Evolutionary conservation across 1,140 invertebrate species (phyloP), one percentile per base, ranked within the genome.

Genomic region (Onthophagus taurus): DNA sequence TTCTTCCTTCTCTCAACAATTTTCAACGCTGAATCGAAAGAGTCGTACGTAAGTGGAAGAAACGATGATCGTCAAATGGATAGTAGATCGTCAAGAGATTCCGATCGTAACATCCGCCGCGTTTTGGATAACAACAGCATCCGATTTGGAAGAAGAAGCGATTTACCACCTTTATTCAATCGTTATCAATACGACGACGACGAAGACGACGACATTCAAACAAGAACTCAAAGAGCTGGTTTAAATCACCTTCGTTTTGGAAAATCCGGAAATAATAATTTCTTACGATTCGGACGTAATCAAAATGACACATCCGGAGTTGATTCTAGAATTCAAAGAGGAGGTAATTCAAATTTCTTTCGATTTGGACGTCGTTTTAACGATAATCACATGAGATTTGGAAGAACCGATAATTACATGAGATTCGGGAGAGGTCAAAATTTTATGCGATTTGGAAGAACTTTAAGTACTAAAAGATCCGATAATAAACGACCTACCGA

Each of bases 211-310:
- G 35, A 37, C 2, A 9, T 23, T 4, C 9, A 11, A 16, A 19
- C n/a, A 11, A 21, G 20, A 13, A 21, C 20, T 21, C 17, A 8
- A 9, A 20, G 18, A 21, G 20, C 35, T 13, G 29, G 31, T n/a
- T 46, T 26, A 19, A 49, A 48, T 20, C 39, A 44, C 31, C 19
- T 52, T 11, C 39, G 50, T 8, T 47, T 52, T 20, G 50, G 50
- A 2, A 45, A 44, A 13, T 29, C 29, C 7, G 38, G 48, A 8
- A 53, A 49, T 30, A 45, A 48, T 9, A 53, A 51, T 39, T 53
- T 51, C 31, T 34, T 53, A 33, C 42, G 49, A 13, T 51, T 51
- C 17, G 52, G 49, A 7, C 29, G 47, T 6, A 47, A 43, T 11
- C 39, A 33, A 9, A 26, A 31, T 9, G 24, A 36, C 9, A 18